Evolutionary conservation across 2,113 vertebrate genomes (phyloP), one percentile per base, ranked within the genome.

Genomic region (Litocranius walleri): DNA sequence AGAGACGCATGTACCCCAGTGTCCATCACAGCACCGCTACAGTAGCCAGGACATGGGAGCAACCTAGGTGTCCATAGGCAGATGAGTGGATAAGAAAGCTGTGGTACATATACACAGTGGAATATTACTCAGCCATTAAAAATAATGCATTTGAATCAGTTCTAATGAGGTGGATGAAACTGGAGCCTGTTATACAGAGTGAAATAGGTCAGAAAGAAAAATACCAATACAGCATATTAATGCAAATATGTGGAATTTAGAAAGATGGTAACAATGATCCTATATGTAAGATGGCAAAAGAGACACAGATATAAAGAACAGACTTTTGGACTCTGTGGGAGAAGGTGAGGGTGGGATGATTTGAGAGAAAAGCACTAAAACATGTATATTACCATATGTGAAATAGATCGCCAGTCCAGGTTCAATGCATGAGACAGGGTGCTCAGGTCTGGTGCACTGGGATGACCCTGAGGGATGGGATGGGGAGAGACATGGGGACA

Each of bases 1-100:
- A 67, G 62, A 67, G 64, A 10, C 4, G 0, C 7, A 8, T n/a
- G 16, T n/a, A n/a, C 33, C 16, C 64, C 17, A 67, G 2, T 67
- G 33, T 67, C n/a, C 17, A 5, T 19, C 0, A 0, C 17, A 67
- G 33, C 62, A n/a, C 62, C n/a, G 16, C 17, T 67, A 67, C 2
- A 67, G 33, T 67, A 67, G 62, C 62, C 29, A 67, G 3, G 64
- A 67, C 64, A 67, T 67, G 64, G 33, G 36, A 67, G 64, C 64
- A 10, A 67, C 33, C 64, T 67, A 67, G 33, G 16, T 19, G n/a
- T 36, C 64, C 64, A 71, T 71, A 0, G 0, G 64, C 33, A 67
- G 33, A 11, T 0, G 4, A 67, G n/a, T 67, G 64, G 2, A 67
- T 3, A 67, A 67, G 33, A 3, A 67, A 36, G 4, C 1, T 36